Evolutionary conservation across 2,888 invertebrate genomes (phyloP), one percentile per base, ranked within the genome.

Genomic region (Rosalia funebris): DNA sequence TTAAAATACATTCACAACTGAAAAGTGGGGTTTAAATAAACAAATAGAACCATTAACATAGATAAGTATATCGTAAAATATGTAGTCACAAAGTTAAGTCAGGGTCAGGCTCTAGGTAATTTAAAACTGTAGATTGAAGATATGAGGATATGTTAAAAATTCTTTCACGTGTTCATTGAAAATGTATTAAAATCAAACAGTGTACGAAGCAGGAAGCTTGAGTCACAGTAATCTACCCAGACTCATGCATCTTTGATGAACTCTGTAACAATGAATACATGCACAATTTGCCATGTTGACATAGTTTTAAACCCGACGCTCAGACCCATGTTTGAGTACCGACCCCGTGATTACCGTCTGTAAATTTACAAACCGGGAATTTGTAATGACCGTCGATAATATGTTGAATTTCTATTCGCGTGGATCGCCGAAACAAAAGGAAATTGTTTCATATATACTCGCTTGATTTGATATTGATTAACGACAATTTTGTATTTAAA

Each of bases 241-340:
- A 69, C 73, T 76, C 79, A 78, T 81, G 77, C 77, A 81, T 80
- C 76, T 79, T 81, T 81, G 77, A 81, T 80, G 76, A 72, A 72
- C 60, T 71, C 73, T 75, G 74, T 71, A 78, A 81, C 81, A 81
- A 80, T 80, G 79, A 78, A 73, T 75, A 77, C 79, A 80, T 80
- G 81, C 80, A 81, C 81, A 81, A 81, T 81, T 81, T 81, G 78
- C 80, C 77, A 72, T 81, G 81, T 81, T 81, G 81, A 81, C 80
- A 81, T 78, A 81, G 80, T 81, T 81, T 81, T 79, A 79, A 79
- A 77, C 74, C 70, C 70, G 71, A 63, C 56, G 41, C 57, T 50
- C 63, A 68, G 66, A 66, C 65, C 65, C 65, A 65, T 71, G 71
- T 73, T 72, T 73, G 71, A 69, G 68, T 66, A 66, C 69, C 69